Evolutionary conservation across 2,888 invertebrate species (phyloP), one percentile per base, ranked within the genome.

Genomic region (Hirudinaria manillensis): DNA sequence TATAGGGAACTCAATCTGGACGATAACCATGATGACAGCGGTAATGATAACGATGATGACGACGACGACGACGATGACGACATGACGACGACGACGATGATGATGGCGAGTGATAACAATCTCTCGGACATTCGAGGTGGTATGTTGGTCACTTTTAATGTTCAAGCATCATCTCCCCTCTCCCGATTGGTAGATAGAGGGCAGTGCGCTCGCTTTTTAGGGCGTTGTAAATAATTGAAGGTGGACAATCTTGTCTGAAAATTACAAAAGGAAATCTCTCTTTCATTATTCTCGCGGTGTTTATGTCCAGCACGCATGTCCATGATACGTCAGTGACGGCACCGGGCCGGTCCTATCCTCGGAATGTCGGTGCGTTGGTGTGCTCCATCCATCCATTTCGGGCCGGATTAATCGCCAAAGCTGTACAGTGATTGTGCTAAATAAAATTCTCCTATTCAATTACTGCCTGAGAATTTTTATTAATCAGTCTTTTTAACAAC

Each of bases 261-360:
- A 61, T 61, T 61, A 61, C 61, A 61, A 61, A 61, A 61, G 61
- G 61, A 61, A 61, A 61, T 61, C 61, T 61, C 61, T 29, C 61
- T 61, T 61, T 61, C 61, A 61, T 61, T 61, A 61, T 61, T 61
- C 61, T 61, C 29, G 24, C 61, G 10, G 24, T 61, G 61, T 61
- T 61, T 61, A 61, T 29, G 61, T 61, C 61, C 24, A 61, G 29
- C 61, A 61, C 61, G 61, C 61, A 29, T 61, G 61, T 29, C n/a
- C 29, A 61, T 61, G 61, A 61, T 61, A 61, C 24, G 61, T 19
- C 61, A n/a, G 29, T 29, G 61, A 61, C 21, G 24, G 61, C 61
- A 27, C 19, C 24, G 21, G 1, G 45, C 45, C 16, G 45, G 16
- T 45, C 45, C 45, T 45, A 45, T 45, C 45, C 45, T 16, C 16